Base-by-base conservation (phyloP, 2,888 invertebrate species). In the Phengaris arion region DNA sequence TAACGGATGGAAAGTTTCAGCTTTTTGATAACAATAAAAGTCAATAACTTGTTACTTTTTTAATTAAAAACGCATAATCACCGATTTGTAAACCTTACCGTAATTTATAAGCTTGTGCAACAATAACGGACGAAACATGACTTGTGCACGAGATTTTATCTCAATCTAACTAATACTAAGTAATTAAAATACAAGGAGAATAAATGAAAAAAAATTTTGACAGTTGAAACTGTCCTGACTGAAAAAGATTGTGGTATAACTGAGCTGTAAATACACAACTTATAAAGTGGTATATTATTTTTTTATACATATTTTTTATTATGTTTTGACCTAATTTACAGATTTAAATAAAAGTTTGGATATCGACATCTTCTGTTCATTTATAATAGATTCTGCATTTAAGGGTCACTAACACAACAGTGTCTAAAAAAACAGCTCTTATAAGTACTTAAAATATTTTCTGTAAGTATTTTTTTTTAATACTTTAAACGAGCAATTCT, bases 61-160 rank as follows among this genome's bases (percentile, higher is more conserved):
- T 35, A 0, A 35, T 59, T 22, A 59, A 12, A 64, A 12, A 13
- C 12, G 12, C 12, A 15, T 45, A 64, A 64, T 64, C 13, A 35
- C 35, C 10, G 12, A 45, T 64, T 64, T 35, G 35, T 12, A 45
- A 64, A 64, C 64, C 64, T 74, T 51, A 74, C 46, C 15, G 74
- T 74, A 35, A 10, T 48, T 9, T 57, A 57, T 74, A 55, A 48
- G 45, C n/a, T 74, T 74, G 48, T 72, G 69, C 74, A 76, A 64
- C 74, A 68, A 79, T 85, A 83, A 83, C 83, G 81, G 81, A 80
- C 79, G 75, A 76, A 80, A 79, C 79, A 81, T 81, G 81, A 80
- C 80, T 79, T 77, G 76, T 80, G 70, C 78, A 73, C 77, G 55
- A 78, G 79, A 82, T 82, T 81, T 79, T 80, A 80, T 83, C 81